Evolutionary conservation across 2,113 vertebrate species (phyloP).

Genomic region (Gymnobelideus leadbeateri): DNA sequence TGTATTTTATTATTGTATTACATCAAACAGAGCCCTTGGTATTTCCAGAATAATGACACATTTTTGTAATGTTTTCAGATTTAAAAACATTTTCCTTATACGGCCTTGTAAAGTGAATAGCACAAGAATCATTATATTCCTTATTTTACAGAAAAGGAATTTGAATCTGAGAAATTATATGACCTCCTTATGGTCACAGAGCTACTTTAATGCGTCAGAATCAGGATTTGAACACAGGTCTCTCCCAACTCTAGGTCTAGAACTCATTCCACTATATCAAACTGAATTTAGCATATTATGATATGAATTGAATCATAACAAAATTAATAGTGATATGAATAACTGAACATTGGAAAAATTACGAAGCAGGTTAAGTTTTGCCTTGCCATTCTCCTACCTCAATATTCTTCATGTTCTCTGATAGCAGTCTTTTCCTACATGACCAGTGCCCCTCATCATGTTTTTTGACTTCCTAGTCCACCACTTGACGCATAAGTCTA

Average conservation of each 20-base stretch:
- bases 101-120: not conserved
- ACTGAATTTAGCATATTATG: not conserved
- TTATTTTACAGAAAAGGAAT: not conserved
- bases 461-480: not conserved
- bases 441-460: not conserved
- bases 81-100: not conserved
- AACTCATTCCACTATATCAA: not conserved
- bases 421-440: not conserved
- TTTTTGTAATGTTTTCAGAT: not conserved
- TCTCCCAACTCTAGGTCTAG: not conserved
- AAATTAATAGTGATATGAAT: not conserved
- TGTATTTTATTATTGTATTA: not conserved
- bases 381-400: not conserved
- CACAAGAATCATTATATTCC: not conserved
- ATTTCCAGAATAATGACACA: not conserved
- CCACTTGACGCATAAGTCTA: not conserved
- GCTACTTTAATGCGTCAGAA: not conserved
- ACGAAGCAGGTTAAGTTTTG: not conserved
- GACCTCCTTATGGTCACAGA: not conserved
- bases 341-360: not conserved
- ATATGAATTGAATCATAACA: not conserved
- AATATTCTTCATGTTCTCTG: not conserved
- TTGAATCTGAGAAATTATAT: not conserved
- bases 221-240: not conserved
- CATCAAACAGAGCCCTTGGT: not conserved